Conservation (phyloP, 2,888 invertebrate species). For the Eutolmus rufibarbis region DNA sequence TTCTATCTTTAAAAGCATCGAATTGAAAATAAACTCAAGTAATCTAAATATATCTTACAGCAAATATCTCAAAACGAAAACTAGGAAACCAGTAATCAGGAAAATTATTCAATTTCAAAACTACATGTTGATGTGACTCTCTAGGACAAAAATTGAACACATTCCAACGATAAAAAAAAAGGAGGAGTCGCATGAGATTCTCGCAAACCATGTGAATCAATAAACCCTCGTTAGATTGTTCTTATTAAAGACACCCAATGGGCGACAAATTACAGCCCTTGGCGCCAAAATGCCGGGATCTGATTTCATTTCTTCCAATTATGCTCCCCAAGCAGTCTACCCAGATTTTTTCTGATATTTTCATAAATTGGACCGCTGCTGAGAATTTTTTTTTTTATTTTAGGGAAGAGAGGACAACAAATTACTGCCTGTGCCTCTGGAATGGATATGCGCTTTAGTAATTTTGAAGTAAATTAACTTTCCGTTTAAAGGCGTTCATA, state of each 20-base stretch:
- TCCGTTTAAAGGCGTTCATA: not conserved
- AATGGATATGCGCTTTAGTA: not conserved
- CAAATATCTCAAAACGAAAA: not conserved
- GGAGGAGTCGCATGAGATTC: not conserved
- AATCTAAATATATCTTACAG: not conserved
- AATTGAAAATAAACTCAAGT: not conserved
- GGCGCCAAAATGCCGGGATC: conserved; percentile 29
- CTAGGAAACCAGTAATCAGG: not conserved
- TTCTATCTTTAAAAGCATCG: not conserved
- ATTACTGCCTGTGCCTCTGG: not conserved
- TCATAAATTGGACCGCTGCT: not conserved
- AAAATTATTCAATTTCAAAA: not conserved
- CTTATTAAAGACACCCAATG: conserved; percentile 30
- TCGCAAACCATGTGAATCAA: not conserved
- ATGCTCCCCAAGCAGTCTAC: conserved; percentile 35
- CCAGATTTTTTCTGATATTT: conserved; percentile 6
- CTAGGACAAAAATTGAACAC: not conserved
- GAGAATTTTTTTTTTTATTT: not conserved
- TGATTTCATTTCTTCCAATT: conserved; percentile 5
- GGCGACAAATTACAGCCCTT: conserved; percentile 24
- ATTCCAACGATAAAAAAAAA: not conserved
- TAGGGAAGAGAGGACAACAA: not conserved
- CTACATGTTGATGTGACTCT: not conserved
- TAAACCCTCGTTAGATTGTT: not conserved
- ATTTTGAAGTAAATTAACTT: not conserved